Evolutionary conservation across 2,888 invertebrate genomes (phyloP).

Genomic region (Dioctria linearis): DNA sequence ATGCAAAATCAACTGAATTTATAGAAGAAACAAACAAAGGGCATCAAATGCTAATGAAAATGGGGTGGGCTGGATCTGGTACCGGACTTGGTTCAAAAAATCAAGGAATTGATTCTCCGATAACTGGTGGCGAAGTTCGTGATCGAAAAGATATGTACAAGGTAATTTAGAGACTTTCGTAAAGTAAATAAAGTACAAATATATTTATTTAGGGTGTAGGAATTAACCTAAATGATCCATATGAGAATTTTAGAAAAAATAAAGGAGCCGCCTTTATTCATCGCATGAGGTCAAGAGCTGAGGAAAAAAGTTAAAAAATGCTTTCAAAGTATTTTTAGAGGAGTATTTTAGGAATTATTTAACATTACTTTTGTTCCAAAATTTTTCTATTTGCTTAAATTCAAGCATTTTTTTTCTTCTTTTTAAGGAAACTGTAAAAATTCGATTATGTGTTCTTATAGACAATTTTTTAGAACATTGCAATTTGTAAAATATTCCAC

Average conservation of each 20-base stretch:
- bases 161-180: conserved; percentile 66
- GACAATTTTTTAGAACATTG: conserved; percentile 2
- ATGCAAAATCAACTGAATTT: conserved; percentile 73
- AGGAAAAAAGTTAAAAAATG: conserved; percentile 74
- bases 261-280: conserved; percentile 96
- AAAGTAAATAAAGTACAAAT: neutral
- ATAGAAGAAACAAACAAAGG: conserved; percentile 94
- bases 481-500: conserved; percentile 55
- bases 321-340: neutral
- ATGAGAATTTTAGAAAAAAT: conserved; percentile 97
- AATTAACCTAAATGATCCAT: conserved; percentile 93
- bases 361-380: conserved; percentile 12
- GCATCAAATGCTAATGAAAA: conserved; percentile 96
- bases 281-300: conserved; percentile 91
- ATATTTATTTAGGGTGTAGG: conserved; percentile 83
- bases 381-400: conserved; percentile 3
- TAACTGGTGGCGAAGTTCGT: conserved; percentile 90
- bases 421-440: conserved; percentile 31
- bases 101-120: conserved; percentile 96
- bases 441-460: conserved; percentile 9
- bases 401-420: conserved; percentile 2
- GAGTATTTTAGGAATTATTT: neutral
- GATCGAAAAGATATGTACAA: conserved; percentile 94
- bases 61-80: conserved; percentile 96
- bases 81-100: conserved; percentile 94